Percentiles rank a stretch among this genome's conserved stretches.
Evolutionary conservation across 2,888 invertebrate genomes (phyloP).

Genomic region (Limenitis camilla): DNA sequence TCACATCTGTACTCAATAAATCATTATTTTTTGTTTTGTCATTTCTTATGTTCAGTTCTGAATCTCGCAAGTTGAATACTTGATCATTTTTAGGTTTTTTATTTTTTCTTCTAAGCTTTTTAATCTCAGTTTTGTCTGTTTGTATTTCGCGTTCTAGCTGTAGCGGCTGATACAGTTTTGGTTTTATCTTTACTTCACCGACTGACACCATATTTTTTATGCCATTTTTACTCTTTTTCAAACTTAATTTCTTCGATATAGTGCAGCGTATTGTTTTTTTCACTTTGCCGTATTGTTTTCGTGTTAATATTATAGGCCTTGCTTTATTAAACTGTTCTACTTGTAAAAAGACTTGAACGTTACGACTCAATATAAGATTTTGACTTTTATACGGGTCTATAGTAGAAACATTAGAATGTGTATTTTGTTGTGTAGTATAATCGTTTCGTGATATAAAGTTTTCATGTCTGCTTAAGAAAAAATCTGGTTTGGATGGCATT

Average conservation of each 20-base stretch:
- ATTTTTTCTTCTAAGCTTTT: not conserved
- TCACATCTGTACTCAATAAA: not conserved
- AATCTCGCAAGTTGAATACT: not conserved
- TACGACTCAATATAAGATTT: slow-evolving; percentile 36
- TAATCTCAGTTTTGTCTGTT: slow-evolving; percentile 12
- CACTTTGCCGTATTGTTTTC: slow-evolving; percentile 52
- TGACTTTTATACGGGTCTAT: slow-evolving; percentile 1
- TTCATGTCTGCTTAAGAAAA: no score
- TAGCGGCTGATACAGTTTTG: slow-evolving; percentile 5
- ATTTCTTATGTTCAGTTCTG: not conserved
- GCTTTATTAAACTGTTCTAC: slow-evolving; percentile 42
- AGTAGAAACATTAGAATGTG: not conserved
- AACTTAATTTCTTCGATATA: slow-evolving; percentile 18
- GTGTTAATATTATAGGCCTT: slow-evolving; percentile 45
- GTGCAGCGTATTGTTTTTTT: slow-evolving; percentile 44
- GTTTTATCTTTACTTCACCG: slow-evolving; percentile 32
- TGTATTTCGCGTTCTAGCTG: slow-evolving; percentile 20
- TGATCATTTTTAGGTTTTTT: not conserved
- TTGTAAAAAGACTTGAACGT: slow-evolving; percentile 46
- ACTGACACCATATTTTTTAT: slow-evolving; percentile 31
- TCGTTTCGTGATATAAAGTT: not conserved
- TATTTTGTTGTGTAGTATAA: not conserved
- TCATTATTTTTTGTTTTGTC: not conserved
- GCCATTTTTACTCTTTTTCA: slow-evolving; percentile 20
- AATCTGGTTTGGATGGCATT: not conserved